Conservation (phyloP, 2,888 invertebrate species). For the Drosophila buzzatii region DNA sequence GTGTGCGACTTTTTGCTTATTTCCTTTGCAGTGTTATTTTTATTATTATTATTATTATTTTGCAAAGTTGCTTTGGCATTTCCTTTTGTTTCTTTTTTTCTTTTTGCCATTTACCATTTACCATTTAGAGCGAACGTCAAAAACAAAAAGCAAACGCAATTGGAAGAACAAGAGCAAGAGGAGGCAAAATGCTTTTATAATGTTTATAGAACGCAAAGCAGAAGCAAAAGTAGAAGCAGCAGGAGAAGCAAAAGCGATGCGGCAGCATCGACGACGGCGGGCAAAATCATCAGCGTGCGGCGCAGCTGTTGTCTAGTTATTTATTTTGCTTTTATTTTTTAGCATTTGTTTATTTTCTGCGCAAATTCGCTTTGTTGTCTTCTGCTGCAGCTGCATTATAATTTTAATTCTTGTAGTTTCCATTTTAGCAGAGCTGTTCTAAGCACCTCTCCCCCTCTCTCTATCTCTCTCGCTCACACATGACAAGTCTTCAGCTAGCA, state of each 20-base stretch:
- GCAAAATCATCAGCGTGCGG: conserved; percentile 43
- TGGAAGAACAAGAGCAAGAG: conserved; percentile 2
- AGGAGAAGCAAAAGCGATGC: background rate
- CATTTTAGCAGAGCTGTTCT: conserved; percentile 64
- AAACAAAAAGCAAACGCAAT: conserved; percentile 27
- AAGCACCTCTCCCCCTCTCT: conserved; percentile 39
- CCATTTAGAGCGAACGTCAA: conserved; percentile 29
- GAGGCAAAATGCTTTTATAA: conserved; percentile 62
- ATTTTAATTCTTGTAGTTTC: conserved; percentile 69
- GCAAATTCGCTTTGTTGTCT: conserved; percentile 53
- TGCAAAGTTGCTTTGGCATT: conserved; percentile 56
- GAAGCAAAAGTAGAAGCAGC: background rate
- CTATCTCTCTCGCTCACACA: background rate
- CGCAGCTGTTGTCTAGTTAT: conserved; percentile 79
- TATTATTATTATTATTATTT: conserved; percentile 71
- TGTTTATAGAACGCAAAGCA: conserved; percentile 44
- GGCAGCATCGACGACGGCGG: conserved; percentile 2
- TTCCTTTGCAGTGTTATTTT: conserved; percentile 65
- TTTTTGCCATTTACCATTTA: conserved; percentile 11
- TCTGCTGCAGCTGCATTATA: conserved; percentile 50
- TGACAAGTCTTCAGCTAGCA: conserved; percentile 43
- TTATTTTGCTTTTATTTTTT: conserved; percentile 61
- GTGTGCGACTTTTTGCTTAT: conserved; percentile 34
- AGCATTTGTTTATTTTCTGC: conserved; percentile 45
- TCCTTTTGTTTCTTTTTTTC: conserved; percentile 36